Base-by-base conservation (phyloP, 2,113 vertebrate genomes). In the Halcyon malimbica region DNA sequence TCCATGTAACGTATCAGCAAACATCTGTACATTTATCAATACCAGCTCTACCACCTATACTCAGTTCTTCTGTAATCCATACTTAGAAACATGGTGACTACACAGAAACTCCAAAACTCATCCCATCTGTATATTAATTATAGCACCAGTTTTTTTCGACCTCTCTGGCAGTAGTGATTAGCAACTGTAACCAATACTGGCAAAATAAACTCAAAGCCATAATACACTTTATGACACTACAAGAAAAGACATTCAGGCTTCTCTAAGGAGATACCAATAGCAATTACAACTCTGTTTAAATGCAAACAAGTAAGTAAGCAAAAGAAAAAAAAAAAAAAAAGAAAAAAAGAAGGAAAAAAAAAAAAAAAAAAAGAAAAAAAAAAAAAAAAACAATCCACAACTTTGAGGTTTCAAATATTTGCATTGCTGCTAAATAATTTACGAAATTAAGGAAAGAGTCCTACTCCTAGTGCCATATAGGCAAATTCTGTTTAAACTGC, bases 401-500 rank as follows among this genome's bases (percentile, higher is more conserved):
- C 80, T 94, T 74, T 57, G 67, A 88, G 46, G 50, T 92, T 88
- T 88, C 83, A 93, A 96, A 90, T 94, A 96, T 96, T 96, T 95
- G 73, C 93, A 63, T 46, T 4, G 3, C 64, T 90, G 33, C 25
- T 97, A 96, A 95, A 96, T 97, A 93, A 96, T 97, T 96, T 73
- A 97, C 68, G 93, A 83, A 91, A 96, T 35, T 70, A 83, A 67
- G 82, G 51, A 69, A 84, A 57, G 42, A 69, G 53, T 80, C 46
- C 65, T 81, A 75, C 35, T 83, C 48, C 46, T 83, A 44, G 16
- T 78, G 23, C 20, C 33, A 78, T 92, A 93, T 12, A 92, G 92
- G 39, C 20, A 93, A 92, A 92, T 67, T 94, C 63, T 96, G 59
- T 90, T 94, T 96, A 94, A 96, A 92, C 79, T 89, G 59, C 69